Conservation (phyloP, 2,888 invertebrate genomes). For the Meteorus colon region DNA sequence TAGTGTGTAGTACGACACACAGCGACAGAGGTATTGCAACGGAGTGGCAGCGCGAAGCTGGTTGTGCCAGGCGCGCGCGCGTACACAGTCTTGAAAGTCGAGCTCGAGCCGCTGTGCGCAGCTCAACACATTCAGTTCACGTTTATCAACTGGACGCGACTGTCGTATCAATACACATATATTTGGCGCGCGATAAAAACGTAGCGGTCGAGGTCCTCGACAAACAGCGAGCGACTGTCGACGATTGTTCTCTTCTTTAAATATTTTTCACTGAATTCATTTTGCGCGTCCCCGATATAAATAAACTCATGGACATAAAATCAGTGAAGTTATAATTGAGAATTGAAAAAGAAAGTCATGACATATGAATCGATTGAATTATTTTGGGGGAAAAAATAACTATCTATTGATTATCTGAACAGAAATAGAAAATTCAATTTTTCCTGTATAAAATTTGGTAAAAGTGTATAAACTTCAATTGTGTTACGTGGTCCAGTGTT, state of each 20-base stretch:
- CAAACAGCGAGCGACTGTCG: slow-evolving; percentile 46
- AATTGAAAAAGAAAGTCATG: neutral
- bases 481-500: slow-evolving; percentile 17
- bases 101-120: slow-evolving; percentile 38
- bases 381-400: neutral
- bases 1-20: neutral
- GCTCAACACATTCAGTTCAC: slow-evolving; percentile 49
- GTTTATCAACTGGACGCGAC: slow-evolving; percentile 51
- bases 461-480: neutral
- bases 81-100: slow-evolving; percentile 54
- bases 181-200: slow-evolving; percentile 15
- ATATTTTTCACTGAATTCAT: neutral
- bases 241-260: neutral
- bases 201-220: slow-evolving; percentile 13
- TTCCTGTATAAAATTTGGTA: neutral
- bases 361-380: neutral
- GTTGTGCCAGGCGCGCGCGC: slow-evolving; percentile 52
- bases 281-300: neutral
- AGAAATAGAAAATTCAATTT: neutral
- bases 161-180: slow-evolving; percentile 28
- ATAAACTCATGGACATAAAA: neutral
- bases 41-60: slow-evolving; percentile 42
- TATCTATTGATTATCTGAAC: neutral
- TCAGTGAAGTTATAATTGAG: neutral
- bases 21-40: slow-evolving; percentile 23